Evolutionary conservation across 1,140 invertebrate genomes (phyloP), one percentile per base, ranked within the genome.

Genomic region (Elysia chlorotica): DNA sequence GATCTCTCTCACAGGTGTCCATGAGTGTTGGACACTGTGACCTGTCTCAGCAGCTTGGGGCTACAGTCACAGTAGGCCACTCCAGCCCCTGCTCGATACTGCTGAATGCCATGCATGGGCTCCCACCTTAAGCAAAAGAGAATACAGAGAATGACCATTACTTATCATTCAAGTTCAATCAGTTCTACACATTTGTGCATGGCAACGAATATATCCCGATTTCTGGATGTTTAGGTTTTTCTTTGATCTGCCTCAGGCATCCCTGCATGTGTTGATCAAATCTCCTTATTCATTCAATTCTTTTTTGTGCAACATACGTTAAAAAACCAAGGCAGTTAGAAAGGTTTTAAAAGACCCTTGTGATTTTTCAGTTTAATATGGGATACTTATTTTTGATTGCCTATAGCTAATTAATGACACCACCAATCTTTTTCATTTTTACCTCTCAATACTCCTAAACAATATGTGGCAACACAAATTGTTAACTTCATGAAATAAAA

Each of bases 11-110:
- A 65, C 31, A 78, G 63, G 57, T 75, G 78, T 48, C 73, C 78
- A 28, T 65, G 65, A 59, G 38, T 74, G 53, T 59, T 69, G 28
- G 33, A 65, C 19, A 41, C 48, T 10, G 70, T 65, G 56, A 65
- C 61, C 38, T 72, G 76, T 62, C 65, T 48, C 35, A 70, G 53
- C 54, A 67, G 67, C 38, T 74, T 77, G 17, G 76, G 69, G 31
- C 74, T 62, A 65, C 80, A 82, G 36, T 76, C 70, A 65, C 81
- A 80, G 59, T 65, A 79, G 19, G 81, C 77, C 33, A 85, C 76
- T 2, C 84, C 84, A 2, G 84, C 84, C 35, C 84, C 84, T 0
- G 84, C 84, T 59, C 84, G 73, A 65, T 83, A 86, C 69, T 86
- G 81, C 38, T 82, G 79, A 36, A 87, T 87, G 33, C 79, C 76